phyloP scores from a whole-genome alignment of 2,113 vertebrate genomes.

The Alosa alosa region DNA sequence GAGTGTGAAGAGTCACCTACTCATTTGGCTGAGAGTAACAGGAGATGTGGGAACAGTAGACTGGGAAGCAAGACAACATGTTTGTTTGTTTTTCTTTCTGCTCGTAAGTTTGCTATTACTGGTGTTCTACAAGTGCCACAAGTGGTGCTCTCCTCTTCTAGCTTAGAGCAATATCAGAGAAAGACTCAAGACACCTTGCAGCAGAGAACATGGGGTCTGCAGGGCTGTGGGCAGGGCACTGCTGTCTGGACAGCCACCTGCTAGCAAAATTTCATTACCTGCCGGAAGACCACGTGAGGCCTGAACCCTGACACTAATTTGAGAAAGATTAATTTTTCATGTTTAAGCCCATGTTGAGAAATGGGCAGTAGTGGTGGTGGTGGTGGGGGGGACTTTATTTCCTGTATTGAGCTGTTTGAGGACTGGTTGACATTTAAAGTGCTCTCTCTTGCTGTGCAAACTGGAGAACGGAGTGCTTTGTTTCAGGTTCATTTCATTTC shows the following conservation, averaged over 20 bases:
- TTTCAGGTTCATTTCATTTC: not conserved
- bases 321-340: constrained; percentile 38
- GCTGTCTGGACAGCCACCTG: not conserved
- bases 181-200: not conserved
- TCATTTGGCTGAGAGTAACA: not conserved
- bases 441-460: not conserved
- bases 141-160: not conserved
- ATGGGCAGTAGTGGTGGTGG: not conserved
- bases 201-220: not conserved
- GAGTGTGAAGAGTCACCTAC: not conserved
- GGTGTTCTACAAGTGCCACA: not conserved
- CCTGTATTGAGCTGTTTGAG: not conserved
- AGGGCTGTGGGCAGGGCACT: not conserved
- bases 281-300: not conserved
- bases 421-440: constrained; percentile 38
- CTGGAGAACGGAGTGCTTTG: constrained; percentile 18
- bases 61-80: not conserved
- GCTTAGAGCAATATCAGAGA: not conserved
- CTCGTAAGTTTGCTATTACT: not conserved
- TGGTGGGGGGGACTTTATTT: constrained; percentile 16
- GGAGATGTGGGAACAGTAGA: not conserved
- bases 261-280: constrained; percentile 3
- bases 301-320: constrained; percentile 24
- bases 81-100: not conserved
- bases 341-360: constrained; percentile 26